These are phyloP conservation scores for Iselma pallidipennis DNA, from an alignment of 2,888 invertebrate genomes.

Conservation along the genomic window DNA sequence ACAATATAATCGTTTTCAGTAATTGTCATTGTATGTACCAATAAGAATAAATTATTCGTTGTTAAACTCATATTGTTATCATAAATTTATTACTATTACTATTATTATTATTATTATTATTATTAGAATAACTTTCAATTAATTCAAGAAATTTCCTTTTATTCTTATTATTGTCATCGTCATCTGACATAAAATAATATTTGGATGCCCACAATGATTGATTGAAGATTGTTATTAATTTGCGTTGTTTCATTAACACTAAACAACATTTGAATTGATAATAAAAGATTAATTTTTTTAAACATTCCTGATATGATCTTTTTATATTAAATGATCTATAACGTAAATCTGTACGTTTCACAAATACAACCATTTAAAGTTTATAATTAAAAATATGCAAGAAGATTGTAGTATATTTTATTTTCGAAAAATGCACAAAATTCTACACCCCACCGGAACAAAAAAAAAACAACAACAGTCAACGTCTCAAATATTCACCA, in stretches of 20 bases:
- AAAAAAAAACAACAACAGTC: not conserved
- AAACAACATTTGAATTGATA: constrained; percentile 27
- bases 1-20: constrained; percentile 54
- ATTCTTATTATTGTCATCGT: constrained; percentile 53
- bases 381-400: too few species aligned
- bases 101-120: not conserved
- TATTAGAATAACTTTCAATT: not conserved
- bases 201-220: constrained; percentile 40
- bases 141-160: constrained; percentile 17
- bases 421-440: too few species aligned
- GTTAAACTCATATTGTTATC: constrained; percentile 14
- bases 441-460: constrained; percentile 6
- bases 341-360: not conserved
- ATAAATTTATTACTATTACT: too few species aligned
- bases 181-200: constrained; percentile 51
- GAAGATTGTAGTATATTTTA: too few species aligned
- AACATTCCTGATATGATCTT: constrained; percentile 41
- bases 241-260: constrained; percentile 41
- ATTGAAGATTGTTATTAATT: constrained; percentile 27
- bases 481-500: not conserved
- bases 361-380: constrained; percentile 2
- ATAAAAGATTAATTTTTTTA: constrained; percentile 26
- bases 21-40: constrained; percentile 57
- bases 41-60: constrained; percentile 42
- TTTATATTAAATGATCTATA: constrained; percentile 9